A percentile compares a stretch with the other conserved stretches of the same genome.
phyloP scores from a whole-genome alignment of 2,113 vertebrate genomes.

The Ginglymostoma cirratum region DNA sequence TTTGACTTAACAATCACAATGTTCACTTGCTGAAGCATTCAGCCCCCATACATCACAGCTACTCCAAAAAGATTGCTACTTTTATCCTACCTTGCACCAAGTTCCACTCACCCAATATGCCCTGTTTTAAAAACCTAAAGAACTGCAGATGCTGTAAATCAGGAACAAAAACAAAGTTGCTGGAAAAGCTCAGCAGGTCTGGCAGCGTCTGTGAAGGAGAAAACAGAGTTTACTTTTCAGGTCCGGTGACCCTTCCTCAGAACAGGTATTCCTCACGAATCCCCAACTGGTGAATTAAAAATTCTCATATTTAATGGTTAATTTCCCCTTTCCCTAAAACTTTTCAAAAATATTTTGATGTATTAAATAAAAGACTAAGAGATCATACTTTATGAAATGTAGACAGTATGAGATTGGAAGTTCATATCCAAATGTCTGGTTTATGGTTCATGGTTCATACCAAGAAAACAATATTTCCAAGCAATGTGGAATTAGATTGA shows the following conservation, averaged over 20 bases:
- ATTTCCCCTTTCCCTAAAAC: neutral
- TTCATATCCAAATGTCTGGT: neutral
- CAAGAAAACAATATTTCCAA: neutral
- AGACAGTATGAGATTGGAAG: neutral
- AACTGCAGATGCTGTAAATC: no score
- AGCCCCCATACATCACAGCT: neutral
- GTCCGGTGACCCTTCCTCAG: no score
- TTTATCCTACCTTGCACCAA: neutral
- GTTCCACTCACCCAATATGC: neutral
- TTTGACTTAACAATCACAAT: no score
- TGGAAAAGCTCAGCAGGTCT: no score
- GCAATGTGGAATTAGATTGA: neutral
- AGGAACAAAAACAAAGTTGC: no score
- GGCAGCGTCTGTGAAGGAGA: no score
- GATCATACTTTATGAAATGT: neutral
- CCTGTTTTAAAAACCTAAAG: no score
- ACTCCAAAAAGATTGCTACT: neutral
- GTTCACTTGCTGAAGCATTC: neutral
- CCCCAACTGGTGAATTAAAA: neutral
- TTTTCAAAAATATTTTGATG: neutral
- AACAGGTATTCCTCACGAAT: neutral
- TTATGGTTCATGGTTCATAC: neutral
- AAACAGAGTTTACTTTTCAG: no score
- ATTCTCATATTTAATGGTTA: neutral
- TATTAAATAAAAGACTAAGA: neutral